Evolutionary conservation across 2,888 invertebrate genomes (phyloP).

Genomic region (Capitulum mitella): DNA sequence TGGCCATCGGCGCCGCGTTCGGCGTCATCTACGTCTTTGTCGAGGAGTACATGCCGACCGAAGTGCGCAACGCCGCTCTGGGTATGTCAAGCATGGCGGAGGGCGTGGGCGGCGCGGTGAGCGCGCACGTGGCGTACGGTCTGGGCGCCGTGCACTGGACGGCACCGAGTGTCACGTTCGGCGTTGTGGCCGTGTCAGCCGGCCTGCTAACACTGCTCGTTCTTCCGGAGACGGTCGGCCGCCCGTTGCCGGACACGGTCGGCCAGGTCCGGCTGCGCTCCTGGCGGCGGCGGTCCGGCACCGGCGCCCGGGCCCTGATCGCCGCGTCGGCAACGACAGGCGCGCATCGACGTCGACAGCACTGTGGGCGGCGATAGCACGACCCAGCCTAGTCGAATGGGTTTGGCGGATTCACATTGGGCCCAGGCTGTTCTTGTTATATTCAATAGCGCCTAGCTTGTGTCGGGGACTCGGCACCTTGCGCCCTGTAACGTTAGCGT

Average conservation of each 20-base stretch:
- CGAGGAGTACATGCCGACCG: constrained; percentile 38
- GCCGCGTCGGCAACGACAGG: no score
- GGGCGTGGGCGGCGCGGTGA: constrained; percentile 47
- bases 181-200: not conserved
- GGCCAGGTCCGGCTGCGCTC: not conserved
- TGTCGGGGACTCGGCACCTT: no score
- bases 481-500: no score
- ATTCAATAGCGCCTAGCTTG: no score
- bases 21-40: constrained; percentile 47
- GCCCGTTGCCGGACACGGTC: not conserved
- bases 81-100: constrained; percentile 36
- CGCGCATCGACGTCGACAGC: no score
- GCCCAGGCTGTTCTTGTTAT: no score
- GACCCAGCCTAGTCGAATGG: no score
- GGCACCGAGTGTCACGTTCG: not conserved
- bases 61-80: constrained; percentile 45
- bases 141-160: constrained; percentile 27
- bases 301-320: no score
- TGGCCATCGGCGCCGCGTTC: constrained; percentile 46
- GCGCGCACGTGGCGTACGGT: constrained; percentile 43
- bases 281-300: no score
- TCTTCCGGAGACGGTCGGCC: not conserved
- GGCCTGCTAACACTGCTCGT: not conserved
- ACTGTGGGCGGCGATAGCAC: no score
- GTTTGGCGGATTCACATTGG: no score